Percentiles rank a stretch among this genome's conserved stretches.
Conservation (phyloP, 2,113 vertebrate species). For the Columba janthina region DNA sequence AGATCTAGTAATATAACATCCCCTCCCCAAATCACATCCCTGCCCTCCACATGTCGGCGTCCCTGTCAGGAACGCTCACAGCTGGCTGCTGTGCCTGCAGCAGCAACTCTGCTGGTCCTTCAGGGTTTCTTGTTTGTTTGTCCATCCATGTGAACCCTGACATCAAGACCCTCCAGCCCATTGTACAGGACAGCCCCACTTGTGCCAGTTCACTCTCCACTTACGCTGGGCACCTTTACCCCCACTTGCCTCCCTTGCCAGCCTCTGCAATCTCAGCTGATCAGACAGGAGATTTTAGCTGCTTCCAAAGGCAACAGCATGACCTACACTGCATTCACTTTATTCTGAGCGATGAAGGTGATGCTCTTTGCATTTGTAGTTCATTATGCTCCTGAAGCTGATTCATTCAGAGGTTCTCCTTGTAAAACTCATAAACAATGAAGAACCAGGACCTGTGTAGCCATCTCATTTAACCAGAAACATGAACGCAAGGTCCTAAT, state of each 20-base stretch:
- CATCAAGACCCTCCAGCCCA: not conserved
- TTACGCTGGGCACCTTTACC: not conserved
- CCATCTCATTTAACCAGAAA: not conserved
- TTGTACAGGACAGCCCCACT: not conserved
- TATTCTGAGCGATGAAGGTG: not conserved
- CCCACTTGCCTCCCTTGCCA: not conserved
- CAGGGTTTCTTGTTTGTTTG: not conserved
- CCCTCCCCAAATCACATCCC: not conserved
- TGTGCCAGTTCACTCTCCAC: not conserved
- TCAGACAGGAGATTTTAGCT: not conserved
- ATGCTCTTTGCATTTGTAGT: not conserved
- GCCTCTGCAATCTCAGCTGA: not conserved
- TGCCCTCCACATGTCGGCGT: rapidly evolving
- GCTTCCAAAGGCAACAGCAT: not conserved
- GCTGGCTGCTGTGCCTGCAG: not conserved
- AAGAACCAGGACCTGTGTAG: not conserved
- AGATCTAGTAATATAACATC: not conserved
- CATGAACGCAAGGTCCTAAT: not conserved
- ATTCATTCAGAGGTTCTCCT: not conserved
- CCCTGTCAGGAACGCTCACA: not conserved
- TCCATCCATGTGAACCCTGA: not conserved
- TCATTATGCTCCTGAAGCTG: not conserved
- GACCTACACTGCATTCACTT: not conserved
- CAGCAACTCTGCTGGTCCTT: not conserved
- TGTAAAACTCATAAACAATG: not conserved